These are phyloP conservation scores for Mongoloraphidia duomilia DNA, from an alignment of 2,888 invertebrate species.

Conservation along the genomic window DNA sequence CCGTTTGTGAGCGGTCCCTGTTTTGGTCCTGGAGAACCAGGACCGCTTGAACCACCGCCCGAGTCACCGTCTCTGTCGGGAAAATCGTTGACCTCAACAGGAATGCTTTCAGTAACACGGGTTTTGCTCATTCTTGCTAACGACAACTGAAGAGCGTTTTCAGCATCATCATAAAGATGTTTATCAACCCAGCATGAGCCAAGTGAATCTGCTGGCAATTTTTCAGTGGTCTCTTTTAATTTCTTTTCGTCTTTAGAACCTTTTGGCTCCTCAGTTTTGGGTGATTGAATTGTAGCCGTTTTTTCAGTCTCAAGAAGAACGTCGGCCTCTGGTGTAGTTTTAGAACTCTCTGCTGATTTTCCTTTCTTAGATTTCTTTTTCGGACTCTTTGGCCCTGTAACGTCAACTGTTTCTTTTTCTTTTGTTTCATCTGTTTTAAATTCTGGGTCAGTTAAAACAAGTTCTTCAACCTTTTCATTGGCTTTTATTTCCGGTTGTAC, in stretches of 20 bases:
- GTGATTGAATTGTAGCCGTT: too few relatives aligned
- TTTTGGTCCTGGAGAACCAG: constrained; percentile 24
- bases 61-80: constrained; percentile 44
- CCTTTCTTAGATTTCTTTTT: constrained; percentile 4
- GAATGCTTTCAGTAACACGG: constrained; percentile 13
- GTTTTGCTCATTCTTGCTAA: constrained; percentile 34
- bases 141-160: constrained; percentile 41
- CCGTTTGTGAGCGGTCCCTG: constrained; percentile 1
- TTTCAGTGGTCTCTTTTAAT: background rate
- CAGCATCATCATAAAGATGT: constrained; percentile 48
- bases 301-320: constrained; percentile 8
- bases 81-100: constrained; percentile 21
- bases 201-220: constrained; percentile 19
- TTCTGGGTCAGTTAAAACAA: constrained; percentile 3
- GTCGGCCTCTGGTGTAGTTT: constrained; percentile 7
- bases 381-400: constrained; percentile 10
- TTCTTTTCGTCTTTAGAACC: constrained; percentile 16
- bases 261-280: too few relatives aligned
- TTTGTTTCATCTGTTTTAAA: constrained; percentile 1
- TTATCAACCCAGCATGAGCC: constrained; percentile 46
- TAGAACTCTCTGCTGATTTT: constrained; percentile 4
- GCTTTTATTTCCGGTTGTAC: background rate
- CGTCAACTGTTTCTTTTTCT: constrained; percentile 12
- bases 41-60: constrained; percentile 43
- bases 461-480: constrained; percentile 1